Conservation (phyloP, 92 coral and sea anemone species). For the Paramuricea clavata region DNA sequence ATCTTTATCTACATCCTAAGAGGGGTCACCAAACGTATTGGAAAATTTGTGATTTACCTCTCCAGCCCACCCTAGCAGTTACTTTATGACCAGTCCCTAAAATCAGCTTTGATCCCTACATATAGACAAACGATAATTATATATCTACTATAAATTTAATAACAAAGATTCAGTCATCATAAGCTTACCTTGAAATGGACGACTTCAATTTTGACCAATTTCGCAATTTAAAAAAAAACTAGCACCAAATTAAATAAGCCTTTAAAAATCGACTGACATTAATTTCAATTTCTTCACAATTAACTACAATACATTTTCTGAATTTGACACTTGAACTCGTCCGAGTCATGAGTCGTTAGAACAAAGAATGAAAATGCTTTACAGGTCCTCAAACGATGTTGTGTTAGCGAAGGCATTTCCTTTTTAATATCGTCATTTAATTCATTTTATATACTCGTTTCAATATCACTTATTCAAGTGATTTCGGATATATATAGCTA, state of each 20-base stretch:
- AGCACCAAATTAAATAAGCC: no score
- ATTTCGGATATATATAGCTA: no score
- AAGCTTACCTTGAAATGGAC: constrained; percentile 15
- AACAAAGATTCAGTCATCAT: neutral
- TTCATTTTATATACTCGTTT: neutral
- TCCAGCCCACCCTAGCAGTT: no score
- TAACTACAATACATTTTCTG: neutral
- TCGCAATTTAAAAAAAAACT: no score
- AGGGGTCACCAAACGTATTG: no score
- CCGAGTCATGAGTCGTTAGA: neutral
- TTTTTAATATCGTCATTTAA: neutral
- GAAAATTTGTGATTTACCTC: no score
- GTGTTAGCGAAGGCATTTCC: neutral
- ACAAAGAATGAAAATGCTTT: neutral
- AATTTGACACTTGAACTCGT: neutral
- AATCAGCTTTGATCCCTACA: no score
- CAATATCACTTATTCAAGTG: neutral
- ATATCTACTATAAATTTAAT: neutral
- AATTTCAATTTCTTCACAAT: neutral
- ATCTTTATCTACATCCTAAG: no score
- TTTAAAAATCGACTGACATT: neutral
- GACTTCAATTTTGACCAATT: no score
- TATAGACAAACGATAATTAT: neutral
- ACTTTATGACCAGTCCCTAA: no score
- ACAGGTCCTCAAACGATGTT: neutral